Base-by-base conservation (phyloP, 30 jellyfish, hydroid and myxozoan species). In the Nemopilema nomurai region DNA sequence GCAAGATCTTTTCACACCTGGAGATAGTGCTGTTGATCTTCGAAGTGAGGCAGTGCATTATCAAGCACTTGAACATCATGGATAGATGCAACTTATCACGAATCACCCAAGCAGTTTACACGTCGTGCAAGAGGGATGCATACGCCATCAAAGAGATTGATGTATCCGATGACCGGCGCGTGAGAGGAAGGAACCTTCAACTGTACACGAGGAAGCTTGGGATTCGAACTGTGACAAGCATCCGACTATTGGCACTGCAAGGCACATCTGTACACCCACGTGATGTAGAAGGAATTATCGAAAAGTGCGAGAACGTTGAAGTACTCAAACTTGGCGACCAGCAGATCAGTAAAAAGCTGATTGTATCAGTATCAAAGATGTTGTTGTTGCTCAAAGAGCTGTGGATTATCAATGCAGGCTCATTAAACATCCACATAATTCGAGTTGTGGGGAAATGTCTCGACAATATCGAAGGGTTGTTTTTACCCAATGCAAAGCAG, bases 331-430 rank as follows among this genome's bases (percentile, higher is more conserved):
- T 81, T 8, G 82, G 82, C 8, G 82, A 67, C 3, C 28, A 20
- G 82, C 90, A 81, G 49, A 24, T 81, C 18, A 65, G 82, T 1
- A 51, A 81, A 69, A 68, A 49, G 32, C 16, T 81, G 30, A 18
- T 81, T 30, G 23, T 8, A 16, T 32, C 49, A 49, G 69, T 53
- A 16, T 41, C 83, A 16, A 22, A 18, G 26, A 29, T 8, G 32
- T 25, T 67, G 66, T 8, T 8, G 29, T 8, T 16, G 19, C 25
- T 81, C 4, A 81, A 66, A 51, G 82, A 67, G 23, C 21, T 81
- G n/a, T 32, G 80, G 82, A 8, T 81, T 4, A 22, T 21, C 28
- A 67, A 81, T 74, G 70, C 80, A 50, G 21, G n/a, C 1, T 81
- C 67, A 22, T 25, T 77, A 20, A 77, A 77, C 28, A 77, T 62